Base-by-base conservation (phyloP, 2,888 invertebrate genomes). In the Ceramica pisi region DNA sequence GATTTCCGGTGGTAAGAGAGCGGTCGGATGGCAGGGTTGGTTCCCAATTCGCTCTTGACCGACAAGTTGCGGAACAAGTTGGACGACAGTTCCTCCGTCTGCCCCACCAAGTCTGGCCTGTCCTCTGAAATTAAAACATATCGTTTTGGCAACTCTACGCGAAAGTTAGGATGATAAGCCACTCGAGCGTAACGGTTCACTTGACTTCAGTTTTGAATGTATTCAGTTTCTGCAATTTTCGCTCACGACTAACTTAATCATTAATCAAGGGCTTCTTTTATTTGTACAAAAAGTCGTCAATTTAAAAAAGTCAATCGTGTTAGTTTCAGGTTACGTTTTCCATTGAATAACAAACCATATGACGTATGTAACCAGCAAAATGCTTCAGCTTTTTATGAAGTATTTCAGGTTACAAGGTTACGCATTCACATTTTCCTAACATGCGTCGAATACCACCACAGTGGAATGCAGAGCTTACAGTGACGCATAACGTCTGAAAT, bases 1-100 rank as follows among this genome's bases (percentile, higher is more conserved):
- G 90, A 84, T 50, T 90, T 91, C n/a, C 75, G 83, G 23, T 91
- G 89, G 76, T 93, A 94, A 6, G 94, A 94, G 8, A 95, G 80
- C 0, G 95, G 92, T 65, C 90, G 86, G 41, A 95, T 87, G 2
- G 85, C 57, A 10, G 80, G 77, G 7, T 90, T 87, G 0, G 82
- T 62, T 26, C 87, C 80, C 50, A 88, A 86, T 4, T 81, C 75
- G n/a, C 48, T 70, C 35, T 89, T 90, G 5, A 83, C 78, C 5
- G 88, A 81, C 70, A 88, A 78, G 61, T 93, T 93, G 7, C 89
- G 86, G 86, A 94, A 95, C 44, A 95, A 78, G 21, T 88, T 90
- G 5, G 89, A 81, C 41, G 83, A 71, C 26, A 82, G 63, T 21
- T 87, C 82, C 31, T 77, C 65, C 19, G 73, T 66, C 26, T 64